phyloP scores from a whole-genome alignment of 2,888 invertebrate species.

The Acleris cristana region DNA sequence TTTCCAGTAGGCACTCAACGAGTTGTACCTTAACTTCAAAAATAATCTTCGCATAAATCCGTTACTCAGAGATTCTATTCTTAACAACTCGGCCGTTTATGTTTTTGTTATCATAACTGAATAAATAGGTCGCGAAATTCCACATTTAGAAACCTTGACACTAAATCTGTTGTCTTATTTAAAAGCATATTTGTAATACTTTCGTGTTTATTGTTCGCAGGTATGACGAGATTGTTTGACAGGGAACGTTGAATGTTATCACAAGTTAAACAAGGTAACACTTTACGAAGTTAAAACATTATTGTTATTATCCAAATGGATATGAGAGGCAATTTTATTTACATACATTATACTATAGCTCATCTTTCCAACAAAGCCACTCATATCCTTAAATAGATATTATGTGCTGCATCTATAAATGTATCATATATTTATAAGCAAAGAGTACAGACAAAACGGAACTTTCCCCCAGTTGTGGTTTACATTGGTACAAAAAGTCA shows the following conservation, averaged over 20 bases:
- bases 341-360: not conserved
- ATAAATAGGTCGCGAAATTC: conserved; percentile 15
- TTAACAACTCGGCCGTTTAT: not conserved
- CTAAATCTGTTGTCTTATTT: conserved; percentile 17
- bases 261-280: conserved; percentile 16
- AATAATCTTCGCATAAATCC: not conserved
- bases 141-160: conserved; percentile 15
- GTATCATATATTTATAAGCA: not conserved
- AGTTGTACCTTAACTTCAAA: too few species aligned
- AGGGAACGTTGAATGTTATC: conserved; percentile 15
- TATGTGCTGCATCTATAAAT: not conserved
- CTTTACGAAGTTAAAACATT: not conserved
- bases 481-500: conserved; percentile 9
- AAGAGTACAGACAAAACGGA: not conserved
- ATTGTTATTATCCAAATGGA: not conserved
- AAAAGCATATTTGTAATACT: conserved; percentile 10
- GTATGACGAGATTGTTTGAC: conserved; percentile 25
- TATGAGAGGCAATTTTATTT: not conserved
- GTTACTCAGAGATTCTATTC: conserved; percentile 2
- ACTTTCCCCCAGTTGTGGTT: conserved; percentile 19
- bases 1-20: too few species aligned
- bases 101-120: conserved; percentile 6
- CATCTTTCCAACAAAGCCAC: not conserved
- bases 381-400: not conserved
- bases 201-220: conserved; percentile 32